Base-by-base conservation (phyloP, 2,888 invertebrate genomes). In the Mythimna impura region DNA sequence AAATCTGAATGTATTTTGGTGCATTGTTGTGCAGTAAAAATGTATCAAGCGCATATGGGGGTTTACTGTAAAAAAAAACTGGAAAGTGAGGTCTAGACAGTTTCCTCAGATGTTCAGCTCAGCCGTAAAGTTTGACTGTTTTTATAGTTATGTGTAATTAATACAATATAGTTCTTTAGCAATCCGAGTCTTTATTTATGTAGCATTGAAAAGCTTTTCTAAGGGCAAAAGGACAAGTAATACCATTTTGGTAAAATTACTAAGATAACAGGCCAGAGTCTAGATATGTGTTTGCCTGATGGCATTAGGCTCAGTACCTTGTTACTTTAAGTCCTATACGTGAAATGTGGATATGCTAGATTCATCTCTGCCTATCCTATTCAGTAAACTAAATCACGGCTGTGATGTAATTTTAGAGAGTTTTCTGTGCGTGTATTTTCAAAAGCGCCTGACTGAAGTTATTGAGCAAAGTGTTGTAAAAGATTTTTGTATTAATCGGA, bases 41-140 rank as follows among this genome's bases (percentile, higher is more conserved):
- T 34, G 0, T 40, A 40, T 14, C 14, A 6, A 22, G 5, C 7
- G 14, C 12, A 20, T 47, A 1, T 2, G 3, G 8, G 0, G 20
- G 7, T 36, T 52, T n/a, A 43, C 14, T 52, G 36, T 25, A 14
- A 5, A 14, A 47, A 43, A 25, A 12, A 54, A 2, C 40, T 10
- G 12, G 20, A 36, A 36, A 52, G 22, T 71, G 34, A 50, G 57
- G 61, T 81, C 57, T 10, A 20, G 6, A 30, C n/a, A n/a, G 55
- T 55, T 34, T 63, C 55, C 64, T 85, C 77, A 75, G 73, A 73
- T 66, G 72, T 64, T 69, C 66, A 70, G 70, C 58, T 77, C 72
- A 79, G 83, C 83, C 78, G 76, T 80, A 83, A 83, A 82, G 87
- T 89, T 88, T 88, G 89, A 90, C 90, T 91, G 90, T 91, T 88